Conservation (phyloP, 2,888 invertebrate genomes). For the Melieria crassipennis region DNA sequence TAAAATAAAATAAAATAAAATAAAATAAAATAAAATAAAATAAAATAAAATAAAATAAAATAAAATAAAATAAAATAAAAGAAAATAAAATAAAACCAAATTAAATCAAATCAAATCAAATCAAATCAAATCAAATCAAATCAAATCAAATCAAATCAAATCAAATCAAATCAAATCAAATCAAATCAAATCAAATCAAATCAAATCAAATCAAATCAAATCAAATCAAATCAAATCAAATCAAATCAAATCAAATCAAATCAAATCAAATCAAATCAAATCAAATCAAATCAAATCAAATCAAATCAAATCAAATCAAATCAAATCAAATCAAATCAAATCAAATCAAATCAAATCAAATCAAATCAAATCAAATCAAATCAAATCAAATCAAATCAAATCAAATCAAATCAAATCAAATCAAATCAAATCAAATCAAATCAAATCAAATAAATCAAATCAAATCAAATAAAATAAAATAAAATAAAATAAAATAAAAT, state of each 20-base stretch:
- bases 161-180: background rate
- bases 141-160: slow-evolving; percentile 1
- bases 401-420: background rate
- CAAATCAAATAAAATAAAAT: too few relatives aligned
- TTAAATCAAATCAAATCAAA: too few relatives aligned
- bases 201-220: background rate
- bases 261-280: slow-evolving; percentile 2
- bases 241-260: slow-evolving; percentile 3
- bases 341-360: background rate
- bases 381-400: background rate
- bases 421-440: background rate
- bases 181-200: background rate
- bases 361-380: background rate
- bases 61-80: too few relatives aligned
- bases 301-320: background rate
- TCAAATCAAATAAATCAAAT: background rate
- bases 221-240: background rate
- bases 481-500: too few relatives aligned
- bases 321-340: slow-evolving; percentile 3
- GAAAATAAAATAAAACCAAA: too few relatives aligned
- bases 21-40: too few relatives aligned
- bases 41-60: too few relatives aligned
- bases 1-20: too few relatives aligned
- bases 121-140: slow-evolving; percentile 12
- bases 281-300: slow-evolving; percentile 7